These are phyloP conservation scores for Onychomys torridus DNA, from an alignment of 2,797 vertebrate species.

Conservation along the genomic window DNA sequence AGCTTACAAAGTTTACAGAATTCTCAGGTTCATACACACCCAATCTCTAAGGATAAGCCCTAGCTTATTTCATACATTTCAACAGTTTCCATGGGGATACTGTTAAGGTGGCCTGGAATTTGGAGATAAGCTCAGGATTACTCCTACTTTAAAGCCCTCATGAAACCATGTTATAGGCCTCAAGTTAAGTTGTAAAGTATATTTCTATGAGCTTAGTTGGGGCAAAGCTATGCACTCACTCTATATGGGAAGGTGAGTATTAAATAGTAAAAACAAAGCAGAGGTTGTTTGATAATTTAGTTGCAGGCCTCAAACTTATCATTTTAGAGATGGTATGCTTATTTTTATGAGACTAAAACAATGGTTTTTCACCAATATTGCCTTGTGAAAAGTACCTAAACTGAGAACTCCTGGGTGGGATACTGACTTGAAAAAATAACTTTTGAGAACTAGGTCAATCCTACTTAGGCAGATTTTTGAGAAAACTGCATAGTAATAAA, in stretches of 20 bases:
- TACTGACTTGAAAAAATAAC: background rate
- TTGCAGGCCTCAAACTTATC: background rate
- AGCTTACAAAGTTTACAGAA: constrained; percentile 39
- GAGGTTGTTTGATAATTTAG: constrained; percentile 48
- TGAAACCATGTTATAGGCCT: constrained; percentile 66
- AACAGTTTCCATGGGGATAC: constrained; percentile 71
- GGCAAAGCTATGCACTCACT: background rate
- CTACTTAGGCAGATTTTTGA: constrained; percentile 3
- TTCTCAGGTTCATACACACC: constrained; percentile 57
- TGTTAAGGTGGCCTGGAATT: constrained; percentile 76
- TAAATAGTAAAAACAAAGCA: constrained; percentile 29
- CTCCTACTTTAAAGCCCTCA: constrained; percentile 78
- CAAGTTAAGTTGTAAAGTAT: constrained; percentile 77
- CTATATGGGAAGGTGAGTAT: background rate
- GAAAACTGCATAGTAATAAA: background rate
- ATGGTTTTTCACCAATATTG: background rate
- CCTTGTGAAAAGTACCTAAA: constrained; percentile 21
- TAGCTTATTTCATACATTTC: constrained; percentile 78
- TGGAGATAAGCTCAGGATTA: constrained; percentile 83
- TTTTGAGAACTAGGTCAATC: constrained; percentile 42
- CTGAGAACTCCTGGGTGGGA: background rate
- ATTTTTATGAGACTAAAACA: constrained; percentile 4
- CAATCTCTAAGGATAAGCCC: constrained; percentile 66
- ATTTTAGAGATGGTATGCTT: background rate
- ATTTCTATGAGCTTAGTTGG: constrained; percentile 68